A percentile compares a stretch with the other conserved stretches of the same genome.
These are phyloP conservation scores for Callorhinus ursinus DNA, from an alignment of 2,113 vertebrate species.

Conservation along the genomic window DNA sequence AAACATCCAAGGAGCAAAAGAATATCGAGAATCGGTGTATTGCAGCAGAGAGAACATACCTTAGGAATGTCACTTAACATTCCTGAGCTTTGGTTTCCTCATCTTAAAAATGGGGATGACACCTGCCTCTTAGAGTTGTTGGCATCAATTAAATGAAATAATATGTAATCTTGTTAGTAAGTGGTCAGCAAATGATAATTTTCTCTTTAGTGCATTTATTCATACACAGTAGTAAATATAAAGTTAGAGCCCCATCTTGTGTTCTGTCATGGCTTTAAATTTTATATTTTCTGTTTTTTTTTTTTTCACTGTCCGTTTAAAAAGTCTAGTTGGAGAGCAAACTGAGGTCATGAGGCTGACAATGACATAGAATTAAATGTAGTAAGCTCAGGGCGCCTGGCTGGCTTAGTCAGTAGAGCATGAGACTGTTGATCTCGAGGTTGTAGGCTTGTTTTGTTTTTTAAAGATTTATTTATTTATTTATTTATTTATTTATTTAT, in stretches of 20 bases:
- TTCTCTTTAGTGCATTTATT: neutral
- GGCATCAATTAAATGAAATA: neutral
- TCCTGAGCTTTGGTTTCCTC: neutral
- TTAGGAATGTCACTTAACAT: neutral
- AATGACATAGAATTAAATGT: neutral
- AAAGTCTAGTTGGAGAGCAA: neutral
- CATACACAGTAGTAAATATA: neutral
- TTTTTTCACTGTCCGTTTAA: neutral
- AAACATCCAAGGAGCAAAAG: neutral
- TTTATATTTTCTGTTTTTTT: conserved; percentile 7
- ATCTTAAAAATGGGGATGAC: neutral
- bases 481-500: neutral
- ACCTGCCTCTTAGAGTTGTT: neutral
- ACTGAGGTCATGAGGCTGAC: neutral
- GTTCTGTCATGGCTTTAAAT: neutral
- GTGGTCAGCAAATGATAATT: neutral
- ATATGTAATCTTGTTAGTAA: neutral
- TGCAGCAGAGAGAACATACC: neutral
- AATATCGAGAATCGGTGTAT: neutral
- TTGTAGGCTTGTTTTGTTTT: neutral
- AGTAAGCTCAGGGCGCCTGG: neutral
- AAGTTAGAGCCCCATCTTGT: neutral
- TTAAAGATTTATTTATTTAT: neutral
- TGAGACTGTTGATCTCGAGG: neutral
- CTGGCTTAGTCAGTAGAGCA: neutral